Conservation (phyloP, 2,797 vertebrate genomes). For the Rhincodon typus region DNA sequence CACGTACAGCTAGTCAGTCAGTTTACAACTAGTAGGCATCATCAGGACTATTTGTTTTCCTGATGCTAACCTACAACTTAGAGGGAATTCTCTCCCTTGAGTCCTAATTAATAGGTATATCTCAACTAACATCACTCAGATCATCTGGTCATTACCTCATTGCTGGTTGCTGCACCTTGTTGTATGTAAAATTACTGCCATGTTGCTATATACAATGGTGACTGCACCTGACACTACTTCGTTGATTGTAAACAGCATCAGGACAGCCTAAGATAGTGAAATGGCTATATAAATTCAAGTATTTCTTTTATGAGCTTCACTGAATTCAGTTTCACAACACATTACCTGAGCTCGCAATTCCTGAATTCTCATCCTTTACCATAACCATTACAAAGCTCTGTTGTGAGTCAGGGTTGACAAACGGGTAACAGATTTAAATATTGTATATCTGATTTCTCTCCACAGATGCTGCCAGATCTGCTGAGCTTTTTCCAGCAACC, state of each 20-base stretch:
- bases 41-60: not conserved
- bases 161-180: not conserved
- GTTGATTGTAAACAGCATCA: not conserved
- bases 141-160: not conserved
- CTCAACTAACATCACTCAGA: not conserved
- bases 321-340: conserved; percentile 10
- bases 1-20: not conserved
- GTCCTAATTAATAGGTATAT: not conserved
- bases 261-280: not conserved
- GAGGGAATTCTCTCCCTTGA: not conserved
- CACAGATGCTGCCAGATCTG: too few relatives aligned
- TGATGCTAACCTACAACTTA: not conserved
- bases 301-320: not conserved
- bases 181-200: not conserved
- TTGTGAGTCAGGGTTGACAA: not conserved
- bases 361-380: not conserved
- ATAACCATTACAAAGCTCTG: not conserved
- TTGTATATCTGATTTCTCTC: not conserved
- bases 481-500: too few relatives aligned
- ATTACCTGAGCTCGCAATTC: not conserved
- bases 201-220: not conserved
- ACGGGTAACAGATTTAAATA: not conserved
- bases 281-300: not conserved
- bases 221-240: not conserved
- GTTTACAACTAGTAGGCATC: not conserved